Evolutionary conservation across 2,888 invertebrate genomes (phyloP).

Genomic region (Drosophila stalkeri): DNA sequence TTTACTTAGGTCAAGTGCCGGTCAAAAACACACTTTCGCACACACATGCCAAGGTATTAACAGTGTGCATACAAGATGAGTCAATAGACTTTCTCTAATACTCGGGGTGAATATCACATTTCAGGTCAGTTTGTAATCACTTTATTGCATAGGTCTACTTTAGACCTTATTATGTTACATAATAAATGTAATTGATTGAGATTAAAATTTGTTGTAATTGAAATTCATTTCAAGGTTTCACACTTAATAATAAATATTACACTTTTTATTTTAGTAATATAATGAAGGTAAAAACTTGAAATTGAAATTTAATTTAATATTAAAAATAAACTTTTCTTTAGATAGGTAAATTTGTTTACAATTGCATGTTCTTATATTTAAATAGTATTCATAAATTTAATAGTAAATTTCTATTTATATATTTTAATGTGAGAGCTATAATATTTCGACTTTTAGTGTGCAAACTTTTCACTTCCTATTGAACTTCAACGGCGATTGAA

Average conservation of each 20-base stretch:
- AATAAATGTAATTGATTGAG: neutral
- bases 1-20: constrained; percentile 57
- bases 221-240: neutral
- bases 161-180: neutral
- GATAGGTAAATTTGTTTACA: too few relatives aligned
- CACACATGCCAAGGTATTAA: neutral
- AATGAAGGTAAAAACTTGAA: too few relatives aligned
- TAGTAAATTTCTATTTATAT: too few relatives aligned
- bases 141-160: neutral
- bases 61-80: constrained; percentile 8
- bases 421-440: constrained; percentile 15
- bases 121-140: neutral
- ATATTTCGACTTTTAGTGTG: constrained; percentile 23
- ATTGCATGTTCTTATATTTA: too few relatives aligned
- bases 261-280: too few relatives aligned
- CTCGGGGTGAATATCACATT: neutral
- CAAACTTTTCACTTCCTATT: constrained; percentile 42
- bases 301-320: too few relatives aligned
- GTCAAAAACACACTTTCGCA: constrained; percentile 20
- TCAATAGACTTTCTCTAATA: constrained; percentile 15
- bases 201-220: neutral
- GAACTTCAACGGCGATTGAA: constrained; percentile 66
- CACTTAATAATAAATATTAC: neutral
- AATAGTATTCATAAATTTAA: too few relatives aligned
- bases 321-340: too few relatives aligned